Base-by-base conservation (phyloP, 1,140 invertebrate genomes). In the Saccostrea glomerata region DNA sequence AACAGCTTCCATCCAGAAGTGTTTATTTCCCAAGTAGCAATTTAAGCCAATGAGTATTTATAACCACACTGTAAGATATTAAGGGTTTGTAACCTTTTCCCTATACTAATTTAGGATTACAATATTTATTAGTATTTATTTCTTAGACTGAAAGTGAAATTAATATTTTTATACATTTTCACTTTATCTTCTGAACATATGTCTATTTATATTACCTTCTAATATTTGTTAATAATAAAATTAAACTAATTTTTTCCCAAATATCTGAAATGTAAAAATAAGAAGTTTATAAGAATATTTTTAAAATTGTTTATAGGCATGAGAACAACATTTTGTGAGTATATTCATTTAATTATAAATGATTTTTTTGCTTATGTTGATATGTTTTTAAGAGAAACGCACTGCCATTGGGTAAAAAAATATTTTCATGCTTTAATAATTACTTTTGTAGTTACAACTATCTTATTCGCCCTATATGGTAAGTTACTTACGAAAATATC, bases 241-340 rank as follows among this genome's bases (percentile, higher is more conserved):
- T 4, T 63, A 6, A 20, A n/a, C 17, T n/a, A 20, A 20, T n/a
- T 20, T 0, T 6, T n/a, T 63, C 0, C 15, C 17, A n/a, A 6
- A 63, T 20, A n/a, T n/a, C 58, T 6, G 1, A 6, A 6, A 63
- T 6, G 0, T 20, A n/a, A 63, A 17, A 63, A 20, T 63, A 20
- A 63, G n/a, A 4, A n/a, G 17, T 63, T 7, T 20, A 17, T 63
- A 3, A 20, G n/a, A 20, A 2, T 2, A 63, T 63, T 20, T 63
- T 20, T 20, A 4, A n/a, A 20, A 63, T n/a, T 20, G 0, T 36
- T 63, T 63, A 20, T 20, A 63, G 58, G 58, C 17, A 63, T 77
- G 70, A 77, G 70, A 77, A 30, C 70, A 77, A 77, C 70, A 73
- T 25, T 30, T 30, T 36, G 70, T 77, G 15, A 40, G 70, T 77